phyloP scores from a whole-genome alignment of 2,888 invertebrate genomes.

The Phengaris alcon region DNA sequence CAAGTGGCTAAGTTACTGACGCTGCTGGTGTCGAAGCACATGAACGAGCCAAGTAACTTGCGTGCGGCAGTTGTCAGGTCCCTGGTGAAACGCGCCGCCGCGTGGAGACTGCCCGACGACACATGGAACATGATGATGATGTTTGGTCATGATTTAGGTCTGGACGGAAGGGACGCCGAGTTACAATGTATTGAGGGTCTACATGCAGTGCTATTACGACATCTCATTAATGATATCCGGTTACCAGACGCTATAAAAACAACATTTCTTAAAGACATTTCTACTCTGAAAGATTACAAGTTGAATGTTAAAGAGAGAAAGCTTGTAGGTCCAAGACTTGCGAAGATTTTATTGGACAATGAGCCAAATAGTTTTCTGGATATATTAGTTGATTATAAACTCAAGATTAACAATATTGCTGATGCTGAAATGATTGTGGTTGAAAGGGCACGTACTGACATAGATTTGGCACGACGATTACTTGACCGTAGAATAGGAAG shows the following conservation, averaged over 20 bases:
- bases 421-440: constrained; percentile 43
- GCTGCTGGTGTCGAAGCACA: constrained; percentile 46
- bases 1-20: constrained; percentile 49
- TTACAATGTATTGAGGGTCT: constrained; percentile 55
- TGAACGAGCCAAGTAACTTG: constrained; percentile 55
- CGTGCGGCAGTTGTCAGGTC: constrained; percentile 60
- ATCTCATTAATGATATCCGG: constrained; percentile 44
- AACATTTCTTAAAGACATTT: constrained; percentile 49
- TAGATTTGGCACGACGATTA: constrained; percentile 44
- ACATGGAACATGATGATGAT: constrained; percentile 52
- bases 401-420: constrained; percentile 42
- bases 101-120: constrained; percentile 54
- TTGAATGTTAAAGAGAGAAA: constrained; percentile 44
- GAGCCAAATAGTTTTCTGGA: constrained; percentile 45
- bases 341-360: background rate
- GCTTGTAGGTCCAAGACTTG: background rate
- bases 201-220: constrained; percentile 55
- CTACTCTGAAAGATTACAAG: constrained; percentile 50
- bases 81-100: constrained; percentile 54
- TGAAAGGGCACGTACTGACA: constrained; percentile 42
- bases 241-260: constrained; percentile 41
- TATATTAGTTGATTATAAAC: constrained; percentile 45
- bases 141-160: constrained; percentile 54
- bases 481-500: constrained; percentile 50
- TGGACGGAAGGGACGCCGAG: constrained; percentile 51